Conservation (phyloP, 35 echinoderm and acorn worm genomes). For the Acanthaster planci region DNA sequence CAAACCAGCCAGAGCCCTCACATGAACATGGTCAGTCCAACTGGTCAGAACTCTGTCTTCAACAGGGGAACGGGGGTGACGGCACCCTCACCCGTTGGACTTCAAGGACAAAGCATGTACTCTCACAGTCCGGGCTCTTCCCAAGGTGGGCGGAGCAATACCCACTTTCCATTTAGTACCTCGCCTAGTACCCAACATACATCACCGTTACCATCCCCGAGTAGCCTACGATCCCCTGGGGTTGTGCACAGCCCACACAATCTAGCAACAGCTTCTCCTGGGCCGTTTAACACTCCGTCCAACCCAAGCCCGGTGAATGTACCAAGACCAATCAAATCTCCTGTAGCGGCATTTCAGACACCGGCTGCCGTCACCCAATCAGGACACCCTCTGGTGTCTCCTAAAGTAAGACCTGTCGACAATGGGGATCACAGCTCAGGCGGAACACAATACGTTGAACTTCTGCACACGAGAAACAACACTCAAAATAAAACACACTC, state of each 20-base stretch:
- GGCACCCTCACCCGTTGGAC: slow-evolving; percentile 41
- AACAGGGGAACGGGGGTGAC: slow-evolving; percentile 46
- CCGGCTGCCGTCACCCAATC: slow-evolving; percentile 21
- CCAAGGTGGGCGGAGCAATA: slow-evolving; percentile 18
- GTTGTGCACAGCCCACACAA: slow-evolving; percentile 75
- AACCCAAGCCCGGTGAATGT: slow-evolving; percentile 26
- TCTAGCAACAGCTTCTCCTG: slow-evolving; percentile 74
- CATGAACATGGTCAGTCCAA: slow-evolving; percentile 77
- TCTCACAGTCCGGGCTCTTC: slow-evolving; percentile 51
- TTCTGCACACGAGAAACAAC: slow-evolving; percentile 56
- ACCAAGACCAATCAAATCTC: slow-evolving; percentile 44
- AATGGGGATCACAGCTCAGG: slow-evolving; percentile 27
- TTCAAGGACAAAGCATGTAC: slow-evolving; percentile 69
- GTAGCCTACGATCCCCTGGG: slow-evolving; percentile 69
- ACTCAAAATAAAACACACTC: neutral
- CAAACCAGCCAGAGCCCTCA: slow-evolving; percentile 73
- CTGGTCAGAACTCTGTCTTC: slow-evolving; percentile 62
- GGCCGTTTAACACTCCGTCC: slow-evolving; percentile 41
- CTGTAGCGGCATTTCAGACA: slow-evolving; percentile 31
- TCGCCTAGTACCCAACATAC: slow-evolving; percentile 44
- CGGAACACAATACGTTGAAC: slow-evolving; percentile 65
- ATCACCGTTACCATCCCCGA: slow-evolving; percentile 59
- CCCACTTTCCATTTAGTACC: slow-evolving; percentile 49
- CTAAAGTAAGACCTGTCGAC: slow-evolving; percentile 56
- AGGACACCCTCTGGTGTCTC: slow-evolving; percentile 50